Evolutionary conservation across 2,113 vertebrate genomes (phyloP).

Genomic region (Colossoma macropomum): DNA sequence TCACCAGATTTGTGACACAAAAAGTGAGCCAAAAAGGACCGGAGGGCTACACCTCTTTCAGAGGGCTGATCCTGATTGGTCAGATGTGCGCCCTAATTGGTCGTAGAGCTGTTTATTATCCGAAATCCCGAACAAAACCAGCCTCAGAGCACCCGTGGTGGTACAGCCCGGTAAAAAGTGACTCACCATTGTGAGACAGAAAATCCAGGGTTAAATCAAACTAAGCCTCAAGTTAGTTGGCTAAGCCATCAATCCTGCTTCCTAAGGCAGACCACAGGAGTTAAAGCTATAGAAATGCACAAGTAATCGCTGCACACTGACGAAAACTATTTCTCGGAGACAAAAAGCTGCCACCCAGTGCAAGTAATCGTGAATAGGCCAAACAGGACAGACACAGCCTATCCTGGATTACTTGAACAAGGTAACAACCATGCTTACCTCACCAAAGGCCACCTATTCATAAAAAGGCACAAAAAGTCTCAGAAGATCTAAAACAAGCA

Average conservation of each 20-base stretch:
- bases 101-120: neutral
- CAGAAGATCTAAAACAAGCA: neutral
- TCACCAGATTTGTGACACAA: too few species aligned
- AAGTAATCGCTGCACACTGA: neutral
- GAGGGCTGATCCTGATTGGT: neutral
- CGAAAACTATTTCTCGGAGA: slow-evolving; percentile 2
- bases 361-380: slow-evolving; percentile 99
- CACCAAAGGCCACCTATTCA: neutral
- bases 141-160: neutral
- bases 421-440: slow-evolving; percentile 76
- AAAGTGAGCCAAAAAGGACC: too few species aligned
- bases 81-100: neutral
- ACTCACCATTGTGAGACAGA: too few species aligned
- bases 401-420: slow-evolving; percentile 99
- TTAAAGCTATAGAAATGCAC: neutral
- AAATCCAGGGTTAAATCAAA: too few species aligned
- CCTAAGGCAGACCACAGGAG: too few species aligned
- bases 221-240: too few species aligned
- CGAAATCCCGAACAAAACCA: too few species aligned
- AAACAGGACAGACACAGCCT: slow-evolving; percentile 92
- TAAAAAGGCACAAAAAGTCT: neutral
- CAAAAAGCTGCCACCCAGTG: slow-evolving; percentile 81
- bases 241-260: too few species aligned
- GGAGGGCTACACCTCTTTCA: neutral
- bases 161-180: too few species aligned